A percentile compares a stretch with the other conserved stretches of the same genome.
Conservation (phyloP, 2,797 vertebrate species). For the Phaenicophaeus curvirostris region DNA sequence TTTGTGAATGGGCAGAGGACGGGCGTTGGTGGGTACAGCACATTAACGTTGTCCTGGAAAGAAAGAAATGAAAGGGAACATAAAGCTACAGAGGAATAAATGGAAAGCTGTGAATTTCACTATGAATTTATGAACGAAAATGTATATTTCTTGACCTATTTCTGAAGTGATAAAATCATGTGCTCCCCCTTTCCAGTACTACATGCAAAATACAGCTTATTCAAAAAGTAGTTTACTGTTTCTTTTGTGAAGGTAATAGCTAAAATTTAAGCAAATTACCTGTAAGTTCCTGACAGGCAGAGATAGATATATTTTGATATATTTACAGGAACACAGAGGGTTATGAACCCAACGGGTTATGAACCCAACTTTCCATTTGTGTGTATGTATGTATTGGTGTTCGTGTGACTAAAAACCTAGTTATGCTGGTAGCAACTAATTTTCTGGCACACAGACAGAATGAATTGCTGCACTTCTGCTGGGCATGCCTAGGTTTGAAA, state of each 20-base stretch:
- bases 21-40: background rate
- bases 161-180: background rate
- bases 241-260: background rate
- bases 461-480: background rate
- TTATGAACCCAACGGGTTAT: background rate
- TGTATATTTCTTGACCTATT: background rate
- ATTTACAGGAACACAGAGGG: background rate
- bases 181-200: background rate
- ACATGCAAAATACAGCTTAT: background rate
- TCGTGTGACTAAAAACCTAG: background rate
- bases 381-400: fast-evolving
- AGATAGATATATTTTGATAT: background rate
- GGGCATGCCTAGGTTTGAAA: background rate
- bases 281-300: background rate
- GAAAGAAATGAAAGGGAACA: background rate
- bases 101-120: background rate
- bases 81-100: background rate
- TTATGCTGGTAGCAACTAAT: background rate
- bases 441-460: background rate
- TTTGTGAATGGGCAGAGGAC: background rate
- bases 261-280: background rate
- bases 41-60: background rate
- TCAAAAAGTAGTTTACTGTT: background rate
- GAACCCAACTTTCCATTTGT: background rate
- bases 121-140: slow-evolving; percentile 2